A percentile compares a stretch with the other conserved stretches of the same genome.
Conservation (phyloP, 2,797 vertebrate species). For the Coccyzus lansbergi region DNA sequence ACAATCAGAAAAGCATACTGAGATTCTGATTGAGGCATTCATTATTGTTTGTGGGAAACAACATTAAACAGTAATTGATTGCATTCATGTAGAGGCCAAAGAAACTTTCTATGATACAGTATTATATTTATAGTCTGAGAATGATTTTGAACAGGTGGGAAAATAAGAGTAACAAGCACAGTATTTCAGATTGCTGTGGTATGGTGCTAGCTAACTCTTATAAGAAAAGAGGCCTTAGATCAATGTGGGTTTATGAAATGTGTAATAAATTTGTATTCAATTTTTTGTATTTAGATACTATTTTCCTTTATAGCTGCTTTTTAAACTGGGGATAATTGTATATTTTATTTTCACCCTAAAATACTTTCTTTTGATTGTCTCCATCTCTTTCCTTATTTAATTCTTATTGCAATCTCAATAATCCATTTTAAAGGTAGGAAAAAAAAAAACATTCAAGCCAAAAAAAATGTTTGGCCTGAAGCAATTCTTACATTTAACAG, state of each 20-base stretch:
- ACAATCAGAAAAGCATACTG: conserved; percentile 15
- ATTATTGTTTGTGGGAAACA: conserved; percentile 27
- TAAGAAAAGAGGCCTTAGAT: neutral
- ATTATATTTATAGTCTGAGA: neutral
- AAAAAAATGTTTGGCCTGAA: neutral
- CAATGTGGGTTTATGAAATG: neutral
- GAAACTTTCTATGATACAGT: neutral
- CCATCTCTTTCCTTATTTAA: neutral
- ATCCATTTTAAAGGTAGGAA: neutral
- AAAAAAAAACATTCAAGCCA: neutral
- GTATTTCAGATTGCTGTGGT: neutral
- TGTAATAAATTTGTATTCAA: neutral
- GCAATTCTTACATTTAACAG: neutral
- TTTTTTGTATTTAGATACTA: neutral
- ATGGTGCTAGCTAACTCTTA: neutral
- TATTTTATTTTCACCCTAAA: neutral
- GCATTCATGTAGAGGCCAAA: neutral
- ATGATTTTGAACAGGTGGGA: neutral
- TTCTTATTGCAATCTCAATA: neutral
- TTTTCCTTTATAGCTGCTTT: neutral
- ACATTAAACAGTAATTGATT: conserved; percentile 9
- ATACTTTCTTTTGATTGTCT: neutral
- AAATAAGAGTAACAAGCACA: neutral
- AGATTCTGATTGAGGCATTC: conserved; percentile 26
- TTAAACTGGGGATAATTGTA: neutral